These are phyloP conservation scores for Atta colombica DNA, from an alignment of 1,140 invertebrate species.

Conservation along the genomic window DNA sequence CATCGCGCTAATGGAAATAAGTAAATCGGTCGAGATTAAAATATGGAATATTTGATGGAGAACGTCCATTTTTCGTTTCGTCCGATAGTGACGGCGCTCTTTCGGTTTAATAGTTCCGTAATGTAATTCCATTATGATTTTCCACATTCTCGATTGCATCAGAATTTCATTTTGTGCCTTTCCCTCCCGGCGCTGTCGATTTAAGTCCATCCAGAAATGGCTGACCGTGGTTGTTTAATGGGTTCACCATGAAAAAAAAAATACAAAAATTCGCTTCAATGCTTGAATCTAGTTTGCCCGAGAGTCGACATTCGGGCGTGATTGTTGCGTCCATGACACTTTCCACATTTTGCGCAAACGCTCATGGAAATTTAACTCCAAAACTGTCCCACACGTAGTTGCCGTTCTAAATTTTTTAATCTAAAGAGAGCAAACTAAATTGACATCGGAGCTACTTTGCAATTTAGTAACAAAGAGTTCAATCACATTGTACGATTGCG, in stretches of 20 bases:
- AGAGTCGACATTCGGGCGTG: neutral
- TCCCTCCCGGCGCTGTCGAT: constrained; percentile 7
- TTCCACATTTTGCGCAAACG: constrained; percentile 23
- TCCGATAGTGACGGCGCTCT: constrained; percentile 40
- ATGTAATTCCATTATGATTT: constrained; percentile 68
- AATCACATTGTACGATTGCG: neutral
- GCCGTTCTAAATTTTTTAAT: constrained; percentile 18
- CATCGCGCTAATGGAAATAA: constrained; percentile 25
- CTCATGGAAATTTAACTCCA: constrained; percentile 4
- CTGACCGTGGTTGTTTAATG: constrained; percentile 36
- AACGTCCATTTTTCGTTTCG: constrained; percentile 38
- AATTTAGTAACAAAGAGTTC: neutral
- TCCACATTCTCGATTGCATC: constrained; percentile 46
- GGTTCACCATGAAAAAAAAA: constrained; percentile 6
- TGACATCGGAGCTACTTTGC: neutral
- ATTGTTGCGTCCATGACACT: neutral
- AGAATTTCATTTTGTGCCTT: constrained; percentile 64
- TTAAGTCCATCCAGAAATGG: constrained; percentile 30
- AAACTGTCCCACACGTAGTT: constrained; percentile 3
- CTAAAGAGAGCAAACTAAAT: constrained; percentile 10
- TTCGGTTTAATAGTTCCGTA: constrained; percentile 66
- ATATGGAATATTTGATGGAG: constrained; percentile 54
- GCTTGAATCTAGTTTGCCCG: constrained; percentile 13
- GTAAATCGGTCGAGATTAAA: constrained; percentile 48
- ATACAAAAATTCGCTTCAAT: constrained; percentile 32